Evolutionary conservation across 2,797 vertebrate species (phyloP).

Genomic region (Poliocrania exsul): DNA sequence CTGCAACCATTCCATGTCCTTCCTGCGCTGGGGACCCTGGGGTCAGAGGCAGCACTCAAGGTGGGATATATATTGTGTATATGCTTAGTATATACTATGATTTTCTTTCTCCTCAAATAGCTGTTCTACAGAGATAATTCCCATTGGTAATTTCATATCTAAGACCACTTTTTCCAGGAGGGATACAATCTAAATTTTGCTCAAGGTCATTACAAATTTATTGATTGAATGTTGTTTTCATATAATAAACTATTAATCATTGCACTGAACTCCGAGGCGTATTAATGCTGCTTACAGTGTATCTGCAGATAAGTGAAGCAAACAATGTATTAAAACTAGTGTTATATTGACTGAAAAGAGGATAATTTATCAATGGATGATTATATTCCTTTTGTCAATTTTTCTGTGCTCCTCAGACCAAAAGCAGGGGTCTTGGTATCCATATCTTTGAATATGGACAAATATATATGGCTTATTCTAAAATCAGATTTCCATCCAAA

Average conservation of each 20-base stretch:
- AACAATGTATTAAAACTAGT: neutral
- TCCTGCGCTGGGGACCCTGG: neutral
- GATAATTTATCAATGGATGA: neutral
- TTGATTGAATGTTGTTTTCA: neutral
- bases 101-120: neutral
- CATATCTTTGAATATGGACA: neutral
- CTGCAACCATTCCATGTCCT: neutral
- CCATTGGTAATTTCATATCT: neutral
- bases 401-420: neutral
- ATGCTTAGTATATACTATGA: fast-evolving
- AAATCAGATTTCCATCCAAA: neutral
- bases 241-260: neutral
- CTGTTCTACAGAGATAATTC: neutral
- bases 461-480: neutral
- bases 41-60: neutral
- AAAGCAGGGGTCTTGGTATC: fast-evolving
- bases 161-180: neutral
- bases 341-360: neutral
- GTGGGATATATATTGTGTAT: neutral
- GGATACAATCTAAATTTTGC: neutral
- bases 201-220: neutral
- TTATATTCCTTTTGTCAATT: neutral
- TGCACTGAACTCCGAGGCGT: neutral
- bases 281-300: neutral
- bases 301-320: neutral